phyloP scores from a whole-genome alignment of 2,888 invertebrate species.

The Masnerella sp. region DNA sequence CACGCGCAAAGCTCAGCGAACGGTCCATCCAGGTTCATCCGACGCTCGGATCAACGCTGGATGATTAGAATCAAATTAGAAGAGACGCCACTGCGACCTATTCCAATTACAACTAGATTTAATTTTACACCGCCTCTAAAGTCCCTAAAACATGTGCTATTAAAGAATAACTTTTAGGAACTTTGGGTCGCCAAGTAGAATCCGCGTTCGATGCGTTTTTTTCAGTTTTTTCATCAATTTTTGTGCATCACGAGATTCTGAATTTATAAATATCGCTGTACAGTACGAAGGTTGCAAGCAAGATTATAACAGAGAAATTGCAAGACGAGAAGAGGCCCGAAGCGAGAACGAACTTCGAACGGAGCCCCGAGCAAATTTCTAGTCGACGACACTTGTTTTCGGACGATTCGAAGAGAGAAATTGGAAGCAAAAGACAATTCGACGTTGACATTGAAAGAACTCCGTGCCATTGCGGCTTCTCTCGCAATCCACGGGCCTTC shows the following conservation, averaged over 20 bases:
- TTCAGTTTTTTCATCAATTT: neutral
- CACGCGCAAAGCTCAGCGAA: conserved; percentile 11
- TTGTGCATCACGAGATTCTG: neutral
- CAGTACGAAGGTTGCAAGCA: conserved; percentile 44
- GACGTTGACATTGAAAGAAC: conserved; percentile 28
- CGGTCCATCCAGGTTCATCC: neutral
- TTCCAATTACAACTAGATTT: conserved; percentile 18
- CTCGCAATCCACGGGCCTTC: conserved; percentile 31
- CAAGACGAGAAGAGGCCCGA: conserved; percentile 30
- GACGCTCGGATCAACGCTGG: too few species aligned
- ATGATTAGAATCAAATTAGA: too few species aligned
- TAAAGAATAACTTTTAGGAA: too few species aligned
- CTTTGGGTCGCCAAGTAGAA: too few species aligned
- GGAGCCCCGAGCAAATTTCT: conserved; percentile 47
- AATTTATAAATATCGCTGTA: conserved; percentile 52
- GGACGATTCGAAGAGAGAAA: neutral
- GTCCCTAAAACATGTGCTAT: too few species aligned
- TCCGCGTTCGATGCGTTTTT: neutral
- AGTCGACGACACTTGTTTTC: conserved; percentile 44
- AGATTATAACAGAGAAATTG: conserved; percentile 26
- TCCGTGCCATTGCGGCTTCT: conserved; percentile 46
- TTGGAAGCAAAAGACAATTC: too few species aligned
- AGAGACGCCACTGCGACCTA: neutral
- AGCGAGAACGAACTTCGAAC: conserved; percentile 36
- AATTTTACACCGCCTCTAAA: conserved; percentile 17